A percentile compares a stretch with the other conserved stretches of the same genome.
phyloP scores from a whole-genome alignment of 2,888 invertebrate species.

The Orthosia gothica region DNA sequence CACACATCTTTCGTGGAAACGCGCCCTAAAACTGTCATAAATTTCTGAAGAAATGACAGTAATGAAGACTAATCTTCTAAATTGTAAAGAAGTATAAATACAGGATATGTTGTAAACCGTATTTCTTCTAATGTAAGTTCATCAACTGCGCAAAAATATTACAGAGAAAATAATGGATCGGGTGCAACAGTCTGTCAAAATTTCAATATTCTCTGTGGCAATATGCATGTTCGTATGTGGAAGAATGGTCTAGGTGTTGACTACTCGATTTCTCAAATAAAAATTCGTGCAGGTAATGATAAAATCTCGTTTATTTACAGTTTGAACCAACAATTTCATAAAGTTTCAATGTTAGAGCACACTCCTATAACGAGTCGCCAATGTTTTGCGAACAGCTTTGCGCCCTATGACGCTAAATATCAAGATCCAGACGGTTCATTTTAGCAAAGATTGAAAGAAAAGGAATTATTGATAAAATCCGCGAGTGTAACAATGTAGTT shows the following conservation, averaged over 20 bases:
- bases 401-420: background rate
- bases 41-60: too few species aligned
- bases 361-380: conserved; percentile 3
- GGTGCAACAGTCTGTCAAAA: too few species aligned
- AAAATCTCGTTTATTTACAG: conserved; percentile 53
- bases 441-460: background rate
- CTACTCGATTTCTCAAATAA: conserved; percentile 15
- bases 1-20: too few species aligned
- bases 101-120: too few species aligned
- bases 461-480: background rate
- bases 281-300: conserved; percentile 8
- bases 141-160: too few species aligned
- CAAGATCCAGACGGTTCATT: background rate
- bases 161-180: too few species aligned
- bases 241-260: background rate
- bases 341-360: conserved; percentile 11
- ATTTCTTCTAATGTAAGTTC: too few species aligned
- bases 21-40: too few species aligned
- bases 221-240: too few species aligned
- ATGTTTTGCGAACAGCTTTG: conserved; percentile 1
- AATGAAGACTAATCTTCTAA: too few species aligned
- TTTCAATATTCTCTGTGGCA: too few species aligned
- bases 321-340: conserved; percentile 23
- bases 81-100: too few species aligned
- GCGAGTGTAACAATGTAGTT: background rate